Evolutionary conservation across 2,113 vertebrate species (phyloP).

Genomic region (Archocentrus centrarchus): DNA sequence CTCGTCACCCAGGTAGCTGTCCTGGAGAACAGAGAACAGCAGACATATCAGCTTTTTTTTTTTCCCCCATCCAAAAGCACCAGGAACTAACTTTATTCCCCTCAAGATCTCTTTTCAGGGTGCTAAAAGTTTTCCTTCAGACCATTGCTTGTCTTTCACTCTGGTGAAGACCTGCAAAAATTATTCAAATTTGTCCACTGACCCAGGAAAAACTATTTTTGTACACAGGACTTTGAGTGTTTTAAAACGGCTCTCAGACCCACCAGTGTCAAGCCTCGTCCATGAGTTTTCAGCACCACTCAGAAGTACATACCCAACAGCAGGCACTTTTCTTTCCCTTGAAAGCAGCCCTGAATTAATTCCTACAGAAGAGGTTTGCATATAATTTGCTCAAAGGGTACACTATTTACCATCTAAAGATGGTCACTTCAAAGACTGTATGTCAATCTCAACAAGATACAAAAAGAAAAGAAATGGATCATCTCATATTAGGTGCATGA

Average conservation of each 20-base stretch:
- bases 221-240: no score
- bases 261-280: background rate
- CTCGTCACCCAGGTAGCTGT: conserved; percentile 99
- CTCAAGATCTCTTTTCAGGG: no score
- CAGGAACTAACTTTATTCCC: no score
- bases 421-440: no score
- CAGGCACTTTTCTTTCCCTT: background rate
- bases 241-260: background rate
- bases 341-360: background rate
- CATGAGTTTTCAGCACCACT: background rate
- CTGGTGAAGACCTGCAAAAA: background rate
- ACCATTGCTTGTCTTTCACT: no score
- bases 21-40: conserved; percentile 79
- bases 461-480: no score
- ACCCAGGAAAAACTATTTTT: background rate
- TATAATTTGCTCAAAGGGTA: background rate
- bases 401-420: no score
- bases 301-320: background rate
- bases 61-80: background rate
- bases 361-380: background rate
- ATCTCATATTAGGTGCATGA: no score
- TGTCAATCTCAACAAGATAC: no score
- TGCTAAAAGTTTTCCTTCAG: no score
- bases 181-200: background rate
- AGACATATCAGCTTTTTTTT: background rate